Evolutionary conservation across 2,797 vertebrate genomes (phyloP).

Genomic region (Pantherophis vulpinus): DNA sequence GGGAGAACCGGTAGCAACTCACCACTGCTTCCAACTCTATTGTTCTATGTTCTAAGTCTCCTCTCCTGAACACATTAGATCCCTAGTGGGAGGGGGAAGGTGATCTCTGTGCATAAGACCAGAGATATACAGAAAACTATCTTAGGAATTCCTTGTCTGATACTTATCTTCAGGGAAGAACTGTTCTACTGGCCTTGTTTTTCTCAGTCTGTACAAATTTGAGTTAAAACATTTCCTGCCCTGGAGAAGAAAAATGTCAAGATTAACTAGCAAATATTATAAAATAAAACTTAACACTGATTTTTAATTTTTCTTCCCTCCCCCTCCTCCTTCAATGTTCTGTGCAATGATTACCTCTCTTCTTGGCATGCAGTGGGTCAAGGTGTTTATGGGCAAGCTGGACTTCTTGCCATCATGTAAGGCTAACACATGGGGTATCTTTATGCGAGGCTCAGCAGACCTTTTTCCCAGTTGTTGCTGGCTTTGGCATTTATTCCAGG

Average conservation of each 20-base stretch:
- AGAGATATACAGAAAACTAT: neutral
- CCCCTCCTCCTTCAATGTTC: neutral
- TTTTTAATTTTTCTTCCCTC: neutral
- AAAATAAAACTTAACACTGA: neutral
- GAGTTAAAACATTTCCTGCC: neutral
- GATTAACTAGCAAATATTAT: slow-evolving; percentile 1
- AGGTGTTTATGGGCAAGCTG: neutral
- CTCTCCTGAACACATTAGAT: neutral
- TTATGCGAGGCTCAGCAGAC: neutral
- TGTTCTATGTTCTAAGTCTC: neutral
- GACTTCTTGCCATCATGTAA: neutral
- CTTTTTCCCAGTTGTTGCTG: neutral
- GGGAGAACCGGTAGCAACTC: too few species aligned
- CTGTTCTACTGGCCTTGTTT: neutral
- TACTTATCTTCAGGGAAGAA: neutral
- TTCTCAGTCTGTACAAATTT: slow-evolving; percentile 4
- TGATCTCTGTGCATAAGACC: too few species aligned
- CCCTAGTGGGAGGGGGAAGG: neutral
- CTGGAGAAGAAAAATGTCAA: neutral
- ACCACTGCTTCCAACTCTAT: neutral
- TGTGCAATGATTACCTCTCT: neutral
- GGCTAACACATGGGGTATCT: neutral
- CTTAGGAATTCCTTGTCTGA: neutral
- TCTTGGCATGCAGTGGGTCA: neutral
- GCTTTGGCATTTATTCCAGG: neutral